These are phyloP conservation scores for Folsomia manolachei DNA, from an alignment of 2,888 invertebrate genomes.

Conservation along the genomic window DNA sequence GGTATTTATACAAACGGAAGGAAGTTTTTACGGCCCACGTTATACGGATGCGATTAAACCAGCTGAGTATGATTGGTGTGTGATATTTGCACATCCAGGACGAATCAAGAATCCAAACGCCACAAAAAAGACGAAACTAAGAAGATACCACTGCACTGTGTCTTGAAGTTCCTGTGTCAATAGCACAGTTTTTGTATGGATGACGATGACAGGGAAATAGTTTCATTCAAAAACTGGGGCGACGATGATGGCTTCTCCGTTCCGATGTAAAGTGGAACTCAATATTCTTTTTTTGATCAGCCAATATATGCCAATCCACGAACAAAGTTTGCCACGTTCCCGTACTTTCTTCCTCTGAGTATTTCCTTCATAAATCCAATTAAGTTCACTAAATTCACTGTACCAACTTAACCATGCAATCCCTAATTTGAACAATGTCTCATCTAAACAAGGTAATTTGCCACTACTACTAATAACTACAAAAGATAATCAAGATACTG, in stretches of 20 bases:
- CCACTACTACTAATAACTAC: background rate
- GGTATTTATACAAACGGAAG: no score
- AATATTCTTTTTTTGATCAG: background rate
- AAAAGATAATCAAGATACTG: no score
- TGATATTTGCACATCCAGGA: background rate
- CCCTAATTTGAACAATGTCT: background rate
- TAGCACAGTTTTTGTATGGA: no score
- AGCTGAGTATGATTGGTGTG: background rate
- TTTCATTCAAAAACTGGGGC: no score
- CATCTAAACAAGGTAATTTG: no score
- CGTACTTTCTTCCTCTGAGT: background rate
- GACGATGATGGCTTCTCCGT: no score
- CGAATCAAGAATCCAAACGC: no score
- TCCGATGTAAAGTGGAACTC: background rate
- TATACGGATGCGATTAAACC: no score
- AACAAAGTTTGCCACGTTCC: slow-evolving; percentile 1
- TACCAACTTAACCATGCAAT: background rate
- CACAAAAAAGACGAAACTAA: background rate
- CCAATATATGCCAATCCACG: slow-evolving; percentile 6
- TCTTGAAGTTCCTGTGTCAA: no score
- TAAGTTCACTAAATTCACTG: background rate
- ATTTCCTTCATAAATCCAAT: background rate
- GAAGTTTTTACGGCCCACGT: no score
- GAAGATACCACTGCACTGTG: no score
- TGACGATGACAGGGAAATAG: no score